Conservation (phyloP, 2,888 invertebrate species). For the Adineta ricciae region DNA sequence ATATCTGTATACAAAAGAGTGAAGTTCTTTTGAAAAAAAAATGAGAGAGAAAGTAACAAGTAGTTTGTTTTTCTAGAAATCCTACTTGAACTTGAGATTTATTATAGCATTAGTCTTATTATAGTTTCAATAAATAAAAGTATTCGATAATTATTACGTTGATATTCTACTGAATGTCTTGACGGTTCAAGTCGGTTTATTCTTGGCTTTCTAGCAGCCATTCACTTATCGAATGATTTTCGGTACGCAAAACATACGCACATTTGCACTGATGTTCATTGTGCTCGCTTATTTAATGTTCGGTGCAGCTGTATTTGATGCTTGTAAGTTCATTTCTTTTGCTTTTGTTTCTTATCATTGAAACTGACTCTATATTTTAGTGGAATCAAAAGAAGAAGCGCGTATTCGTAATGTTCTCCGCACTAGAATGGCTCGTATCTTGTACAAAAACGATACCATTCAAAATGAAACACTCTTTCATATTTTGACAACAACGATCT, state of each 20-base stretch:
- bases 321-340: neutral
- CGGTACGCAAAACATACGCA: neutral
- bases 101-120: neutral
- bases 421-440: neutral
- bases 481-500: neutral
- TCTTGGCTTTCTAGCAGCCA: neutral
- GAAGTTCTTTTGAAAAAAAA: neutral
- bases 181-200: neutral
- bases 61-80: neutral
- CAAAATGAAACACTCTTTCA: neutral
- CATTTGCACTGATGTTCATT: neutral
- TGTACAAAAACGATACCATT: constrained; percentile 10
- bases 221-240: neutral
- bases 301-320: constrained; percentile 14
- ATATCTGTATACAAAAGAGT: neutral
- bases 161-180: neutral
- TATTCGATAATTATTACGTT: neutral
- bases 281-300: neutral
- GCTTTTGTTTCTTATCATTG: neutral
- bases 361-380: neutral
- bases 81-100: neutral
- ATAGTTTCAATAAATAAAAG: neutral
- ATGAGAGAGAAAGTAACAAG: neutral
- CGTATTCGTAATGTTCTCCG: neutral
- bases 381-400: constrained; percentile 20